phyloP scores from a whole-genome alignment of 1,140 invertebrate genomes.

The Melitaea cinxia region DNA sequence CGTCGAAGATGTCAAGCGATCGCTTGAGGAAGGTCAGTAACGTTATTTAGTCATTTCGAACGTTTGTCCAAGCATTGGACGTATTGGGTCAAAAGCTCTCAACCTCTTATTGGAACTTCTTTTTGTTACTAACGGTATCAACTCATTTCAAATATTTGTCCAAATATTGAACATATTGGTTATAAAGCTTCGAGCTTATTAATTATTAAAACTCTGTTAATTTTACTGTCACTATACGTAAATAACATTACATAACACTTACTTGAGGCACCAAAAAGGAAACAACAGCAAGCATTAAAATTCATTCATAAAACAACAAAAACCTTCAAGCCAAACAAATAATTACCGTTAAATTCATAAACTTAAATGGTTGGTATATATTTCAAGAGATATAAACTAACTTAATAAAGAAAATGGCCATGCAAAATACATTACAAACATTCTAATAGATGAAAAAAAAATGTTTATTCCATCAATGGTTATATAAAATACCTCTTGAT shows the following conservation, averaged over 20 bases:
- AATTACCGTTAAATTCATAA: neutral
- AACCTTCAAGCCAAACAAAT: too few relatives aligned
- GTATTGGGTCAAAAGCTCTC: too few relatives aligned
- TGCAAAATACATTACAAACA: neutral
- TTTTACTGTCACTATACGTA: too few relatives aligned
- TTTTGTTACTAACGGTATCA: too few relatives aligned
- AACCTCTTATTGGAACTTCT: too few relatives aligned
- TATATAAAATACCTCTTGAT: neutral
- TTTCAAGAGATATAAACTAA: neutral
- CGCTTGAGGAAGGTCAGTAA: conserved; percentile 84
- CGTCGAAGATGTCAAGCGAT: conserved; percentile 86
- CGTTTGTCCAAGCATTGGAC: neutral
- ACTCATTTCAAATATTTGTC: too few relatives aligned
- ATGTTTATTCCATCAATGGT: neutral
- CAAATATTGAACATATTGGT: too few relatives aligned
- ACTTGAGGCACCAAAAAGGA: too few relatives aligned
- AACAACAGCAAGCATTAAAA: neutral
- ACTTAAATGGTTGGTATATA: too few relatives aligned
- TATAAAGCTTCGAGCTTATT: too few relatives aligned
- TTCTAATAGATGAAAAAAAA: neutral
- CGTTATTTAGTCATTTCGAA: neutral
- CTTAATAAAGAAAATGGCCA: neutral
- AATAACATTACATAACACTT: too few relatives aligned
- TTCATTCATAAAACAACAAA: neutral
- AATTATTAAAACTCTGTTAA: too few relatives aligned